These are phyloP conservation scores for Oikopleura albicans DNA, from an alignment of 23 tunicate species.

Conservation along the genomic window DNA sequence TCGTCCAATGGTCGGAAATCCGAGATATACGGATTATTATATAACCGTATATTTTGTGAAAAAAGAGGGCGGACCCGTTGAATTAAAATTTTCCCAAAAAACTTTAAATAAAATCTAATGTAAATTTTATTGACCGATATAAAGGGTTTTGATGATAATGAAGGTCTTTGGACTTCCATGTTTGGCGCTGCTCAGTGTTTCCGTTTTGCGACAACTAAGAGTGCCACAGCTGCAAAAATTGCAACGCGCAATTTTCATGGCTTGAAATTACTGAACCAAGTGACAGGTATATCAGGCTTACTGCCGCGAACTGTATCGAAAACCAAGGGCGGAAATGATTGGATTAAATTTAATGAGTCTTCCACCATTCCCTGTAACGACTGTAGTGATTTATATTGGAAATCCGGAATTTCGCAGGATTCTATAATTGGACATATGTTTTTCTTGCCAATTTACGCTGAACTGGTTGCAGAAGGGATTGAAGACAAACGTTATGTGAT, in stretches of 20 bases:
- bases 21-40: too few relatives aligned
- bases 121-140: too few relatives aligned
- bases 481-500: background rate
- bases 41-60: too few relatives aligned
- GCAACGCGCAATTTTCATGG: background rate
- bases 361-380: background rate
- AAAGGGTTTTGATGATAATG: too few relatives aligned
- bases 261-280: background rate
- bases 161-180: background rate
- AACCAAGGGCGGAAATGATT: too few relatives aligned
- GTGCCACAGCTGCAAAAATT: background rate
- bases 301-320: too few relatives aligned
- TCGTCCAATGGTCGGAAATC: background rate
- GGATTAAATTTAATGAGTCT: too few relatives aligned
- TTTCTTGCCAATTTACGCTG: background rate
- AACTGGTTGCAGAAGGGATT: background rate
- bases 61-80: too few relatives aligned
- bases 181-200: background rate
- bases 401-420: background rate
- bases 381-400: background rate
- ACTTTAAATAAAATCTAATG: too few relatives aligned
- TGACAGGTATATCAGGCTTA: background rate
- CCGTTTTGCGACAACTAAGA: background rate
- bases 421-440: background rate
- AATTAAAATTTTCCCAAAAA: too few relatives aligned